phyloP scores from a whole-genome alignment of 64 coral and sea anemone species.

The Stichodactyla mertensii region DNA sequence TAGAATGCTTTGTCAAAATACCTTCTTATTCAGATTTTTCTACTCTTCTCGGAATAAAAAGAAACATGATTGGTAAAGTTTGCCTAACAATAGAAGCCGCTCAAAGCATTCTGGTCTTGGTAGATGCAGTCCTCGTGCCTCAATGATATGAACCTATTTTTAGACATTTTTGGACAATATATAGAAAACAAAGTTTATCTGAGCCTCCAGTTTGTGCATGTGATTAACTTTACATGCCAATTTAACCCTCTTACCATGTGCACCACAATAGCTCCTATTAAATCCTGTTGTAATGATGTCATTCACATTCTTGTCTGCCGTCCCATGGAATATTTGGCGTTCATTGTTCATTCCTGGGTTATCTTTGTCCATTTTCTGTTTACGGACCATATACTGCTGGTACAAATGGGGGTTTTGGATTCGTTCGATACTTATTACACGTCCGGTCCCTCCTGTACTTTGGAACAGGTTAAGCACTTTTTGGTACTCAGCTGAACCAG shows the following conservation, averaged over 20 bases:
- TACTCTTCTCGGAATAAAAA: too few relatives aligned
- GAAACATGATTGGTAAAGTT: too few relatives aligned
- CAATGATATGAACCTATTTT: too few relatives aligned
- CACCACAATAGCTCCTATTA: constrained; percentile 37
- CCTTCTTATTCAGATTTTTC: too few relatives aligned
- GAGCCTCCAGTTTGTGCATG: too few relatives aligned
- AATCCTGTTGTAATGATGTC: constrained; percentile 45
- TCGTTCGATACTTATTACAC: constrained; percentile 25
- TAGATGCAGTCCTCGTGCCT: too few relatives aligned
- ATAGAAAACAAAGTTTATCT: too few relatives aligned
- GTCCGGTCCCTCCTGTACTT: neutral
- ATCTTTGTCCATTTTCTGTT: constrained; percentile 44
- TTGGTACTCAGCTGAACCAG: constrained; percentile 16
- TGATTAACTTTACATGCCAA: too few relatives aligned
- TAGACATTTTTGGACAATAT: too few relatives aligned
- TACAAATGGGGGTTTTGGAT: constrained; percentile 53
- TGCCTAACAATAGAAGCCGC: too few relatives aligned
- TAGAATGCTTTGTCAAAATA: too few relatives aligned
- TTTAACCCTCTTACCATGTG: constrained; percentile 13
- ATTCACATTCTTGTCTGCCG: constrained; percentile 13
- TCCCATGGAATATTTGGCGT: constrained; percentile 43
- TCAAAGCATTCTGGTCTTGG: too few relatives aligned
- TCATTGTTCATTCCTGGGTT: constrained; percentile 27
- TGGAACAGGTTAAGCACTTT: neutral
- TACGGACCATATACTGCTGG: constrained; percentile 16